Evolutionary conservation across 2,797 vertebrate genomes (phyloP).

Genomic region (Strix occidentalis): DNA sequence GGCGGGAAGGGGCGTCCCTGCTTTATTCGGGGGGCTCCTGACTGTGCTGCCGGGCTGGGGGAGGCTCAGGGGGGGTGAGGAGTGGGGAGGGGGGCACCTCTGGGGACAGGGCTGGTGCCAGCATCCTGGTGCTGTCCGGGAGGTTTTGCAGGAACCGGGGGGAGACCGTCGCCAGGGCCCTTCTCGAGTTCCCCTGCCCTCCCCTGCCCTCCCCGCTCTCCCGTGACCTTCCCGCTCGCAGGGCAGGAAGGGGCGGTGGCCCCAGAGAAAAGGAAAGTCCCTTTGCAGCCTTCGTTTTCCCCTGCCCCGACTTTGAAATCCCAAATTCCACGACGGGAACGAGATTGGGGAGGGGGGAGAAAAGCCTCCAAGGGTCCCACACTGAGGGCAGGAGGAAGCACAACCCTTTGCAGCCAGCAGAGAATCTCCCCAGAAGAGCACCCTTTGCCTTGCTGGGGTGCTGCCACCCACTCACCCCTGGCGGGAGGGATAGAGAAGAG

Average conservation of each 20-base stretch:
- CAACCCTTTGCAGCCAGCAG: not conserved
- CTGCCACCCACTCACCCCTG: rapidly evolving
- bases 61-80: not conserved
- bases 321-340: not conserved
- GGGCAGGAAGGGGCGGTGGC: not conserved
- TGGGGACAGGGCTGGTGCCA: not conserved
- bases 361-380: not conserved
- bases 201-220: too few species aligned
- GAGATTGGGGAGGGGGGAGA: not conserved
- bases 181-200: too few species aligned
- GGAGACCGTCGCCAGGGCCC: rapidly evolving
- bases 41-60: not conserved
- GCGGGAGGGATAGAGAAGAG: not conserved
- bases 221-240: too few species aligned
- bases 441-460: not conserved
- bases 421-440: not conserved
- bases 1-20: too few species aligned
- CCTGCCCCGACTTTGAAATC: rapidly evolving
- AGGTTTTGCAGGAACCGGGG: not conserved
- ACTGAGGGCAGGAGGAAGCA: not conserved
- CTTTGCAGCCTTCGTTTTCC: not conserved
- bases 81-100: too few species aligned
- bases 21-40: not conserved
- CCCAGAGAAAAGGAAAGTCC: not conserved
- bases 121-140: too few species aligned